Percentiles rank a stretch among this genome's conserved stretches.
phyloP scores from a whole-genome alignment of 2,113 vertebrate species.

The Puma concolor region DNA sequence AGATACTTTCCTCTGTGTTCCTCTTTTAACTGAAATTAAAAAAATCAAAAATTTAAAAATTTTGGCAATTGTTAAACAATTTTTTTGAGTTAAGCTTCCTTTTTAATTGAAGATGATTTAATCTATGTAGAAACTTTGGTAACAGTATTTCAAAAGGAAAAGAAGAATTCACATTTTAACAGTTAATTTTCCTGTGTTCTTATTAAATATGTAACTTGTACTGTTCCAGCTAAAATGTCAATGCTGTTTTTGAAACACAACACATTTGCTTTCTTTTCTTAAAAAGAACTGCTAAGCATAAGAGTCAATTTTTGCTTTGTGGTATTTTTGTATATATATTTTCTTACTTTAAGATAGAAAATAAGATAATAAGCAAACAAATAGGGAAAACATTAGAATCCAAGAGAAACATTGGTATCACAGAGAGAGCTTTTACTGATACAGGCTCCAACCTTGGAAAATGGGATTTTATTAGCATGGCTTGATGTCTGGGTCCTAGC shows the following conservation, averaged over 20 bases:
- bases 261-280: neutral
- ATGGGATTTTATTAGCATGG: neutral
- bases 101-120: neutral
- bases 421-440: neutral
- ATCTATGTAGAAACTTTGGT: neutral
- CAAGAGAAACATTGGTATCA: neutral
- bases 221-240: neutral
- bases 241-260: neutral
- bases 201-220: neutral
- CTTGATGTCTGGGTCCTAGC: neutral
- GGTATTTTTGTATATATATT: neutral
- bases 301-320: neutral
- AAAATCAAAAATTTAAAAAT: neutral
- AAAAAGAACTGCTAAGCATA: neutral
- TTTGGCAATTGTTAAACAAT: neutral
- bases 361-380: neutral
- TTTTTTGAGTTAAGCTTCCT: neutral
- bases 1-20: neutral
- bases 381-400: neutral
- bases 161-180: neutral
- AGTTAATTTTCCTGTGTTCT: neutral
- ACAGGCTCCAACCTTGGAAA: neutral
- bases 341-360: neutral
- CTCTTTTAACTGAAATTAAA: neutral
- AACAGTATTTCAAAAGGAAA: neutral